Percentiles rank a stretch among this genome's conserved stretches.
phyloP scores from a whole-genome alignment of 92 coral and sea anemone genomes.

The Umimayanthus chanpuru region DNA sequence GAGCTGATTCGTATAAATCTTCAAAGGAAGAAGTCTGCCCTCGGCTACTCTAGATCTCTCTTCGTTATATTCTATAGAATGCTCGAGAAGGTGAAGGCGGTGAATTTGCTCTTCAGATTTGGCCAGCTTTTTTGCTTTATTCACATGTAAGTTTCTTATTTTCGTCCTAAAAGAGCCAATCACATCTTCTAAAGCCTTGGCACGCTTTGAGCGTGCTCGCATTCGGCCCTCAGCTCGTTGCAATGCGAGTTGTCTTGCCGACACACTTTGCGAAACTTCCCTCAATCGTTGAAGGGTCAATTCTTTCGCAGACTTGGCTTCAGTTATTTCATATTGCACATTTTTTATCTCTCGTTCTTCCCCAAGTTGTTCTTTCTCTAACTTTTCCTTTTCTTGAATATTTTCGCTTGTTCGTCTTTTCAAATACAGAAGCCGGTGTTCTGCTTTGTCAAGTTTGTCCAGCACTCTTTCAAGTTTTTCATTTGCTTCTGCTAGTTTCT shows the following conservation, averaged over 20 bases:
- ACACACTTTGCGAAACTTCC: constrained; percentile 56
- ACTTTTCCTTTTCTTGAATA: constrained; percentile 51
- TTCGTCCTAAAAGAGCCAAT: constrained; percentile 70
- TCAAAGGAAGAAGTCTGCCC: constrained; percentile 67
- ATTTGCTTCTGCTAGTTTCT: constrained; percentile 67
- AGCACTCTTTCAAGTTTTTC: constrained; percentile 72
- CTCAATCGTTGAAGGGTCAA: constrained; percentile 58
- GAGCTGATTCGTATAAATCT: constrained; percentile 71
- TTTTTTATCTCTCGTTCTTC: constrained; percentile 60
- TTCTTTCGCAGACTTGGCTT: constrained; percentile 70
- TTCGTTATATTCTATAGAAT: constrained; percentile 57
- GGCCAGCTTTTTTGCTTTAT: constrained; percentile 38
- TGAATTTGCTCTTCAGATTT: constrained; percentile 55
- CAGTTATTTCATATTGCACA: constrained; percentile 65
- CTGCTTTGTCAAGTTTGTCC: constrained; percentile 54
- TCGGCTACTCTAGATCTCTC: constrained; percentile 73
- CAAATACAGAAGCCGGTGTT: constrained; percentile 57
- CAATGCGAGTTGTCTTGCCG: constrained; percentile 53
- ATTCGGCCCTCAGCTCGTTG: constrained; percentile 73
- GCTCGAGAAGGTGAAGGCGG: constrained; percentile 60
- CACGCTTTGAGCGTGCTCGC: constrained; percentile 56
- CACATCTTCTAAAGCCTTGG: constrained; percentile 68
- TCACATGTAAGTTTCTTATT: constrained; percentile 49
- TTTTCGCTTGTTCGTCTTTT: constrained; percentile 66
- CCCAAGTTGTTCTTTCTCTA: constrained; percentile 60